A percentile compares a stretch with the other conserved stretches of the same genome.
Evolutionary conservation across 1,140 invertebrate genomes (phyloP).

Genomic region (Drosophila serrata): DNA sequence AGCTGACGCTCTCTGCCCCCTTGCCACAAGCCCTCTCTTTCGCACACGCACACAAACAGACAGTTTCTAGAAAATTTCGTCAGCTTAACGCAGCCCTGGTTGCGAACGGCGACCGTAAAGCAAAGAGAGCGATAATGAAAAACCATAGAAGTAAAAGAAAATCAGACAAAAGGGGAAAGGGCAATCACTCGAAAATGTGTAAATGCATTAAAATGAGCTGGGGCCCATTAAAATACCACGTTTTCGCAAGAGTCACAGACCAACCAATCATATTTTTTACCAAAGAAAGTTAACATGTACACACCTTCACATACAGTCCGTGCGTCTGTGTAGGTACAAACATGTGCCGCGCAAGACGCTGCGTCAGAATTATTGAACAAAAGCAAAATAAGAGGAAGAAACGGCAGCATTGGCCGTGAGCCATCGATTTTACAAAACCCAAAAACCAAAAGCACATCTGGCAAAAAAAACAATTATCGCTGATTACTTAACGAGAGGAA

Average conservation of each 20-base stretch:
- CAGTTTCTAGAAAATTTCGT: conserved; percentile 79
- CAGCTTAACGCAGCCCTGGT: conserved; percentile 69
- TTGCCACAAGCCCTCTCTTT: neutral
- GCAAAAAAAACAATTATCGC: conserved; percentile 35
- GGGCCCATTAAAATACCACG: conserved; percentile 32
- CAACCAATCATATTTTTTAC: conserved; percentile 11
- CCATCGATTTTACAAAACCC: conserved; percentile 71
- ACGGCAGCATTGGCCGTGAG: conserved; percentile 7
- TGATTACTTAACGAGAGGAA: conserved; percentile 76
- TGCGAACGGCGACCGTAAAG: conserved; percentile 65
- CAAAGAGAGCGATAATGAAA: conserved; percentile 54
- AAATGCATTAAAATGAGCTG: conserved; percentile 33
- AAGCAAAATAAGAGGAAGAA: conserved; percentile 11
- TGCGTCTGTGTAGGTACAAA: conserved; percentile 41
- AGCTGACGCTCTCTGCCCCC: conserved; percentile 59
- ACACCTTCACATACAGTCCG: conserved; percentile 6
- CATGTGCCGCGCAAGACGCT: conserved; percentile 59
- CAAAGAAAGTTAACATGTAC: conserved; percentile 20
- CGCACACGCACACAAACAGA: conserved; percentile 35
- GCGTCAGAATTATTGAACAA: conserved; percentile 48
- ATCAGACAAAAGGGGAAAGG: conserved; percentile 53
- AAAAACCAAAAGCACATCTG: neutral
- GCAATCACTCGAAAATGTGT: conserved; percentile 35
- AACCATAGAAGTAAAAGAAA: conserved; percentile 43
- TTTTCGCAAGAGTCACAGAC: conserved; percentile 37